Conservation (phyloP, 1,140 invertebrate genomes). For the Atta colombica region DNA sequence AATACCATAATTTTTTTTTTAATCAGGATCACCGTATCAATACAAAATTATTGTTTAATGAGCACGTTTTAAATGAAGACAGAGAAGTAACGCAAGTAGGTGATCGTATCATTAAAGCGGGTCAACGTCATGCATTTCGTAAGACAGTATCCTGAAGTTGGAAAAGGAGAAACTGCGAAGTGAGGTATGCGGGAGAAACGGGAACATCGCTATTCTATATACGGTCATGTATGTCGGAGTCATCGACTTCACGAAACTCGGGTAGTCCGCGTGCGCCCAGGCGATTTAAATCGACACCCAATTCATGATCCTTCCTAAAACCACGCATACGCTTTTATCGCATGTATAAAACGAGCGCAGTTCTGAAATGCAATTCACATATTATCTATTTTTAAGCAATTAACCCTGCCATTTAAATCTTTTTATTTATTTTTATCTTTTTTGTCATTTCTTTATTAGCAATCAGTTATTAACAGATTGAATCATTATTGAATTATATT, state of each 20-base stretch:
- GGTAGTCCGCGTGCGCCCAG: not conserved
- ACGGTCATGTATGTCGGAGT: constrained; percentile 80
- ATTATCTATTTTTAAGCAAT: not conserved
- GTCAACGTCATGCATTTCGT: constrained; percentile 34
- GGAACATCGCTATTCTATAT: constrained; percentile 75
- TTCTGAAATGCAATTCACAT: not conserved
- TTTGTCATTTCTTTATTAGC: not conserved
- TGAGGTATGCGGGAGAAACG: constrained; percentile 26
- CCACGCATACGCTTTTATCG: constrained; percentile 62
- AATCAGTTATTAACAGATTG: not conserved
- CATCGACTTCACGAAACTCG: constrained; percentile 41
- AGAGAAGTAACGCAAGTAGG: not conserved
- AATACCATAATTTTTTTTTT: not conserved
- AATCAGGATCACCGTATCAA: no score
- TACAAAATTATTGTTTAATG: not conserved
- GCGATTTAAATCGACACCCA: constrained; percentile 11
- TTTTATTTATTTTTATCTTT: not conserved
- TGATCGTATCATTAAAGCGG: constrained; percentile 30
- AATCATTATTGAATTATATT: constrained; percentile 24
- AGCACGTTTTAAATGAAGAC: not conserved
- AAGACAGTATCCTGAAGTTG: constrained; percentile 13
- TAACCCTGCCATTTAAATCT: not conserved
- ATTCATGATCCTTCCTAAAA: constrained; percentile 36
- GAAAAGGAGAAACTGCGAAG: constrained; percentile 49
- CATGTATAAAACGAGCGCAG: not conserved